Evolutionary conservation across 2,113 vertebrate species (phyloP).

Genomic region (Cinclus cinclus): DNA sequence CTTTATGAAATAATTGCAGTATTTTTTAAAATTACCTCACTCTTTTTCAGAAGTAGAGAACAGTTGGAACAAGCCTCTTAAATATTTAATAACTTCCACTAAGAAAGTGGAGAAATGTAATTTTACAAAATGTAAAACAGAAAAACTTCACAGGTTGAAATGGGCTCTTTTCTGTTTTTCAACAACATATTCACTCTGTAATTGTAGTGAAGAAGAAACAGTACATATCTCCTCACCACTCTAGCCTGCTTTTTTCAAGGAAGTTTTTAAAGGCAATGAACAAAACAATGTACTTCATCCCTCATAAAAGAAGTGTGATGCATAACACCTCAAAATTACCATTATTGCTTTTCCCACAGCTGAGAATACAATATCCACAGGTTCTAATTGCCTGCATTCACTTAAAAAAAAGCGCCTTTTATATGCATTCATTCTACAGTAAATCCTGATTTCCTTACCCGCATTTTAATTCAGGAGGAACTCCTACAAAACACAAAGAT

Average conservation of each 20-base stretch:
- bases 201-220: not conserved
- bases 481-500: not conserved
- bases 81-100: not conserved
- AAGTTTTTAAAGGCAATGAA: not conserved
- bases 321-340: not conserved
- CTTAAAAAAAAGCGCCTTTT: not conserved
- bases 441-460: not conserved
- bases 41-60: not conserved
- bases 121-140: not conserved
- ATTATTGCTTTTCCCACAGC: not conserved
- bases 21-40: not conserved
- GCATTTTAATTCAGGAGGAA: not conserved
- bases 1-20: not conserved
- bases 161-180: not conserved
- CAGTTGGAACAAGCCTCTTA: not conserved
- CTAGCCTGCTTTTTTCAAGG: not conserved
- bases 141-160: not conserved
- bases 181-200: not conserved
- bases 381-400: not conserved
- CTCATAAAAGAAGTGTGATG: not conserved
- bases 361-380: not conserved
- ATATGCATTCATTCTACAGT: not conserved
- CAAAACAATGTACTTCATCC: not conserved
- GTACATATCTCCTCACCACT: not conserved
- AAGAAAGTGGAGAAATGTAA: not conserved